Evolutionary conservation across 2,113 vertebrate species (phyloP).

Genomic region (Pelmatolapia mariae): DNA sequence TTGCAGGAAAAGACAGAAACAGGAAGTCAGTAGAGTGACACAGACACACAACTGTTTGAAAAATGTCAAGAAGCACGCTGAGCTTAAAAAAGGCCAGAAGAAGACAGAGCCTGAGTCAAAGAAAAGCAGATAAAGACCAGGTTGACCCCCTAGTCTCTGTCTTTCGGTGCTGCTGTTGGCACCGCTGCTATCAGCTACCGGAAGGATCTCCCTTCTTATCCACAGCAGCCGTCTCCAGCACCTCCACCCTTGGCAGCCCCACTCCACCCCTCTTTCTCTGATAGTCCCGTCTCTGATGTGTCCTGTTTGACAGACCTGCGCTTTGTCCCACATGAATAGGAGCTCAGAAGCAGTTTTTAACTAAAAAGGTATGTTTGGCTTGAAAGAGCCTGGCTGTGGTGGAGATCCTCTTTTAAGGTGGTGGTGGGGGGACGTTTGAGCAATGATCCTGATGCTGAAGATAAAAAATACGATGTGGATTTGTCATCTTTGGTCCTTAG

Average conservation of each 20-base stretch:
- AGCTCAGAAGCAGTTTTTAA: conserved; percentile 3
- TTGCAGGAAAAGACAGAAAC: background rate
- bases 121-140: conserved; percentile 31
- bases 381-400: background rate
- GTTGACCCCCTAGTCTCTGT: conserved; percentile 35
- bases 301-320: conserved; percentile 42
- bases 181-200: conserved; percentile 63
- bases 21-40: background rate
- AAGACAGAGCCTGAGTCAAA: background rate
- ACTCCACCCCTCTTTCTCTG: background rate
- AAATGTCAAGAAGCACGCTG: background rate
- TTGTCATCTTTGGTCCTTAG: background rate
- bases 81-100: background rate
- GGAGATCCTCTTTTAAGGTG: background rate
- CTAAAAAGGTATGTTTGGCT: conserved; percentile 18
- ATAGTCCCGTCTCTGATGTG: conserved; percentile 50
- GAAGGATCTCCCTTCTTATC: conserved; percentile 63
- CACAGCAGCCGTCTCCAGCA: conserved; percentile 39
- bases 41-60: background rate
- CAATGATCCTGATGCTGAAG: conserved; percentile 5
- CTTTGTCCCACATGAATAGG: conserved; percentile 52
- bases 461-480: background rate
- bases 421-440: background rate
- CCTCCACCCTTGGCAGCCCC: conserved; percentile 17
- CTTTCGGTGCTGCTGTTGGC: conserved; percentile 59